Evolutionary conservation across 2,797 vertebrate genomes (phyloP).

Genomic region (Semaprochilodus insignis): DNA sequence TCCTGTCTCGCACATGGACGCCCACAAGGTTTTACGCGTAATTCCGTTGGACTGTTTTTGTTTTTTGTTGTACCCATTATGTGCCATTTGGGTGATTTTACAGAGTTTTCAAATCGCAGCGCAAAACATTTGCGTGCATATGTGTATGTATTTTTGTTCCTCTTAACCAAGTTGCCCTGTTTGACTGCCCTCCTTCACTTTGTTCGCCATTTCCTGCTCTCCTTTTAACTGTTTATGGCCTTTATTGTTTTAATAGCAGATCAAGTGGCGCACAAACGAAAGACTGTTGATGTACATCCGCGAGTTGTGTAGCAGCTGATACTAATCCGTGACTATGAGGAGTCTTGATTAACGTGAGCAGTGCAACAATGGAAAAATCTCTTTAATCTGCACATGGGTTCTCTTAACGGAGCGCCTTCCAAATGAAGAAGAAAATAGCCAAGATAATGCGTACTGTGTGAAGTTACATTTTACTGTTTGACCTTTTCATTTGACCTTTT

Average conservation of each 20-base stretch:
- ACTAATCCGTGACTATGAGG: background rate
- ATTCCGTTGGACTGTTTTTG: conserved; percentile 50
- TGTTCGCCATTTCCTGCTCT: background rate
- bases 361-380: background rate
- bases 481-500: too few relatives aligned
- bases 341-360: background rate
- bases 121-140: conserved; percentile 59
- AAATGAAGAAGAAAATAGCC: too few relatives aligned
- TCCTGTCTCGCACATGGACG: conserved; percentile 67
- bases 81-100: conserved; percentile 79
- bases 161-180: background rate
- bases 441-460: too few relatives aligned
- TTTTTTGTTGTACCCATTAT: conserved; percentile 61
- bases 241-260: conserved; percentile 32
- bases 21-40: conserved; percentile 61
- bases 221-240: conserved; percentile 49
- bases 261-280: background rate
- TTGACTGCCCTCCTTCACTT: conserved; percentile 8
- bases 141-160: conserved; percentile 45
- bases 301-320: background rate
- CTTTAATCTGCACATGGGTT: conserved; percentile 3
- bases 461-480: background rate
- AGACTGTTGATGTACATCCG: background rate
- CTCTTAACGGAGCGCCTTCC: background rate
- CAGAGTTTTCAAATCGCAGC: conserved; percentile 68